Evolutionary conservation across 2,888 invertebrate species (phyloP).

Genomic region (Athripsodes cinereus): DNA sequence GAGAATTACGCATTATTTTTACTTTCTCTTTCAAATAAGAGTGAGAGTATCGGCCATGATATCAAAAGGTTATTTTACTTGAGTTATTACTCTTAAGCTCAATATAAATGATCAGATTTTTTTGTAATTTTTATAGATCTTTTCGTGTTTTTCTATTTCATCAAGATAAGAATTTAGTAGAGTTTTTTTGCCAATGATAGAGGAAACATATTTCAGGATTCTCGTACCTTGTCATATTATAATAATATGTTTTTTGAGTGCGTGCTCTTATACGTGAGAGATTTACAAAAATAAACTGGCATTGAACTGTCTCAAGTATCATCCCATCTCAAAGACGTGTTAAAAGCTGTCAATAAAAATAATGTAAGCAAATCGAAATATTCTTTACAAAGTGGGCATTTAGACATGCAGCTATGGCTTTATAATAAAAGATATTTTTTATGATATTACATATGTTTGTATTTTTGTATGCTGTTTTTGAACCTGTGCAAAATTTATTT

Average conservation of each 20-base stretch:
- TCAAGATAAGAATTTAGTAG: not conserved
- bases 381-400: too few relatives aligned
- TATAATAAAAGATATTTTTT: too few relatives aligned
- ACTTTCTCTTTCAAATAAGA: not conserved
- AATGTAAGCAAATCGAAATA: not conserved
- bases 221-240: conserved; percentile 13
- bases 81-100: too few relatives aligned
- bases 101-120: too few relatives aligned
- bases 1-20: conserved; percentile 10
- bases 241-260: too few relatives aligned
- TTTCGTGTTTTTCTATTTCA: not conserved
- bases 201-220: conserved; percentile 21
- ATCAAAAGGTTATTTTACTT: too few relatives aligned
- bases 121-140: too few relatives aligned
- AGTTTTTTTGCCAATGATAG: conserved; percentile 12
- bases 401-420: too few relatives aligned
- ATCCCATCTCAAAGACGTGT: not conserved
- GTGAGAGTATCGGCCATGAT: not conserved
- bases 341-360: not conserved
- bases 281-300: conserved; percentile 3
- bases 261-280: conserved; percentile 6
- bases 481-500: too few relatives aligned
- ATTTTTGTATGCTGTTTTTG: too few relatives aligned
- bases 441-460: too few relatives aligned
- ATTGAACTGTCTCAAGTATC: not conserved